Conservation (phyloP, 2,888 invertebrate species). For the Pristionchus maxplancki region DNA sequence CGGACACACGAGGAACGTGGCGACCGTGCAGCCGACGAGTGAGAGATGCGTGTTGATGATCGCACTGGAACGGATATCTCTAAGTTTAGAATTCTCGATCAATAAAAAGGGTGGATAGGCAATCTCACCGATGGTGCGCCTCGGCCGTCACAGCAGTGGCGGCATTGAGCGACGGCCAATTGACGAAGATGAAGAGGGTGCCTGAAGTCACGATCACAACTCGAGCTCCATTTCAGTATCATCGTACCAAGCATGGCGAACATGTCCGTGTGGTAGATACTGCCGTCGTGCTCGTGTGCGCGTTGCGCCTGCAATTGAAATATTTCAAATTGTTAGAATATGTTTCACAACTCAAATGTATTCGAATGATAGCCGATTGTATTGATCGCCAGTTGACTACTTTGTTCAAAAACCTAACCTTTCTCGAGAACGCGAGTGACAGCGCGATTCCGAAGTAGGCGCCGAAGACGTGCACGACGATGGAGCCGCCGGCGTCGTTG, state of each 20-base stretch:
- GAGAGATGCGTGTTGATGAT: slow-evolving; percentile 94
- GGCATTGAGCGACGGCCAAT: slow-evolving; percentile 97
- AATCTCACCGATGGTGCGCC: slow-evolving; percentile 79
- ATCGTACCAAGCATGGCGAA: slow-evolving; percentile 92
- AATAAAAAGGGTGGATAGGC: not conserved
- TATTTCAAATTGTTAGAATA: not conserved
- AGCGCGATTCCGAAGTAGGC: slow-evolving; percentile 95
- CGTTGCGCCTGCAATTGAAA: slow-evolving; percentile 55
- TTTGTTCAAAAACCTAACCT: too few relatives aligned
- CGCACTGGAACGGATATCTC: slow-evolving; percentile 80
- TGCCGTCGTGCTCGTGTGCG: slow-evolving; percentile 81
- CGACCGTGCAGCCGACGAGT: slow-evolving; percentile 86
- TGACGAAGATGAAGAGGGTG: slow-evolving; percentile 94
- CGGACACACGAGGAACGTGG: slow-evolving; percentile 89
- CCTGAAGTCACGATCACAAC: slow-evolving; percentile 81
- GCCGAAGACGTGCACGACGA: slow-evolving; percentile 94
- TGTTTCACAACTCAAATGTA: not conserved
- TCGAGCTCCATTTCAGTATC: not conserved
- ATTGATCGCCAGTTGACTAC: too few relatives aligned
- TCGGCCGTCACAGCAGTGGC: slow-evolving; percentile 79
- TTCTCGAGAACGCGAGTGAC: slow-evolving; percentile 83
- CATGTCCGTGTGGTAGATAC: slow-evolving; percentile 90
- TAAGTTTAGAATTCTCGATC: not conserved
- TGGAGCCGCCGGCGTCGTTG: slow-evolving; percentile 94
- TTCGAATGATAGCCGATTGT: not conserved